Evolutionary conservation across 2,888 invertebrate species (phyloP), one percentile per base, ranked within the genome.

Genomic region (Diabrotica balteata): DNA sequence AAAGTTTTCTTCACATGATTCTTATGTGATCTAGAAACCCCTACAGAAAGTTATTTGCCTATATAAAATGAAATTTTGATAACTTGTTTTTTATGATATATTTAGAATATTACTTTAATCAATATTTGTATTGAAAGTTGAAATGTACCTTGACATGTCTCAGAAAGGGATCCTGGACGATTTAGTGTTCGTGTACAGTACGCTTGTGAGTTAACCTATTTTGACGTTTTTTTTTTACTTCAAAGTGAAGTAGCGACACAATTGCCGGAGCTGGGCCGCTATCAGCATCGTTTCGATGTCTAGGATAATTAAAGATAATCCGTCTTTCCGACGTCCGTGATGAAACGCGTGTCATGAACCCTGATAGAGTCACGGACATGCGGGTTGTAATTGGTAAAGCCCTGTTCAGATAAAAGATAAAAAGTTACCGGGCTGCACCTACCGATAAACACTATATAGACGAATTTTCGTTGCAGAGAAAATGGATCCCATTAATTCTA

Each of bases 221-320:
- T 53, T 61, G 61, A 46, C 46, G 46, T 32, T 7, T 51, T 63
- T 64, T n/a, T 64, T 51, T 53, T n/a, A 42, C 11, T n/a, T 7
- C 32, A 52, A 52, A 46, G 54, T 54, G 66, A 22, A 59, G 54
- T 11, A 47, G 47, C 49, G 61, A 53, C 51, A 44, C 64, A 62
- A 64, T 64, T 63, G 62, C 61, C 61, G 60, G 44, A 45, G 65
- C 66, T 47, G 44, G 58, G 52, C 59, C 62, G n/a, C 46, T 49
- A 54, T 51, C 32, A 51, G 57, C 64, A 59, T 64, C 64, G 59
- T 64, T 59, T 52, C 60, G 80, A 80, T 77, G 81, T 80, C 80
- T 78, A 74, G 78, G 82, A 80, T 82, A 82, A 82, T 82, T 82
- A 81, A 81, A 81, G 81, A 81, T 81, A 81, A 81, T 82, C 81